These are phyloP conservation scores for Osmerus mordax DNA, from an alignment of 2,113 vertebrate species.

Conservation along the genomic window DNA sequence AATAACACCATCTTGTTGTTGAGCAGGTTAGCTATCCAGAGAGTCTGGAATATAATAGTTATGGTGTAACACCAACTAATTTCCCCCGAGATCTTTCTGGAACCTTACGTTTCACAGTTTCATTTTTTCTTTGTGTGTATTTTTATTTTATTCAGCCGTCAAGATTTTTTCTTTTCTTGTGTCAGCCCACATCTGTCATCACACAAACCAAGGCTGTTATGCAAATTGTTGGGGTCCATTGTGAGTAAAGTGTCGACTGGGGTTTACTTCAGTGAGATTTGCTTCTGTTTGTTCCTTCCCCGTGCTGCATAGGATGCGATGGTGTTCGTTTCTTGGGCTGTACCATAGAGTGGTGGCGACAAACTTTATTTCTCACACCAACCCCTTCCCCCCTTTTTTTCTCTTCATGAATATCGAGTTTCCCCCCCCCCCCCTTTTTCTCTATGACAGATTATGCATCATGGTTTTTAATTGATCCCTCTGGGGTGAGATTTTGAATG, in stretches of 20 bases:
- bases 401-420: constrained; percentile 51
- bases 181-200: background rate
- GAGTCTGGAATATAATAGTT: too few relatives aligned
- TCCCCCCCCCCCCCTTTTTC: constrained; percentile 21
- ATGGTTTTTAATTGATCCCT: constrained; percentile 75
- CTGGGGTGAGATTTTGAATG: constrained; percentile 58
- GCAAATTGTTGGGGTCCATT: constrained; percentile 27
- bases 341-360: constrained; percentile 12
- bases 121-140: background rate
- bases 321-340: constrained; percentile 31
- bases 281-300: constrained; percentile 19
- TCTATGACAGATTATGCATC: constrained; percentile 62
- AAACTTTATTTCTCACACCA: constrained; percentile 20
- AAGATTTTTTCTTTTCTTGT: background rate
- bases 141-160: background rate
- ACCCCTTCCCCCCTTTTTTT: background rate
- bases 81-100: too few relatives aligned
- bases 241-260: constrained; percentile 11
- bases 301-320: constrained; percentile 39
- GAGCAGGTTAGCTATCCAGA: too few relatives aligned
- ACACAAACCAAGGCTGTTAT: constrained; percentile 16
- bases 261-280: constrained; percentile 34
- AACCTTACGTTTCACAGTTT: background rate
- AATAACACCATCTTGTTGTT: too few relatives aligned
- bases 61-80: too few relatives aligned